Conservation (phyloP, 2,797 vertebrate genomes). For the Phrynocephalus vlangalii region DNA sequence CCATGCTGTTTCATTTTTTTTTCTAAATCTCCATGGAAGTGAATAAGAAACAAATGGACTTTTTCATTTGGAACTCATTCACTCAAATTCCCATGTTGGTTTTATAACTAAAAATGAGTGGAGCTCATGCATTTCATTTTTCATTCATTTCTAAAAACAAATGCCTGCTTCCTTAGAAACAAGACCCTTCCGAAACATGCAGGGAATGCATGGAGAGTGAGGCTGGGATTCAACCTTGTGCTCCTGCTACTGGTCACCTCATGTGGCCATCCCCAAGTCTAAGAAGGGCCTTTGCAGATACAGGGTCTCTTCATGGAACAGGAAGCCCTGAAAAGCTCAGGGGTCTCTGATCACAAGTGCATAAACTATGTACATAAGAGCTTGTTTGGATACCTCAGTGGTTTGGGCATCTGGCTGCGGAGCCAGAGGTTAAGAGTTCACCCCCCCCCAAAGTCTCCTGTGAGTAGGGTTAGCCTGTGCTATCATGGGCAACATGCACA, state of each 20-base stretch:
- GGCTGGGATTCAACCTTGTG: not conserved
- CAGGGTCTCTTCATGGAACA: not conserved
- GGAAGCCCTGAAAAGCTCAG: not conserved
- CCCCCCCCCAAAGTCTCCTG: too few species aligned
- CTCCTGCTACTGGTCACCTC: not conserved
- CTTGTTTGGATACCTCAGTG: too few species aligned
- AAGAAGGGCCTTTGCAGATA: not conserved
- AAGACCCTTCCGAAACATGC: not conserved
- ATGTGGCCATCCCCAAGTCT: not conserved
- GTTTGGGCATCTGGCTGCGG: too few species aligned
- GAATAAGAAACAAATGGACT: not conserved
- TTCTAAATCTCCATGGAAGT: not conserved
- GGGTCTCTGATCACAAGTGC: not conserved
- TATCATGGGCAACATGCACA: too few species aligned
- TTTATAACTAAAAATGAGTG: constrained; percentile 12
- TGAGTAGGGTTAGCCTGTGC: too few species aligned
- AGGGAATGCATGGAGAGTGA: not conserved
- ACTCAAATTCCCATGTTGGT: not conserved
- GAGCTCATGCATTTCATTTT: not conserved
- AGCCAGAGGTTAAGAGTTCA: too few species aligned
- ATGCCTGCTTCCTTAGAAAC: not conserved
- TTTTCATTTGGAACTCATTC: constrained; percentile 17
- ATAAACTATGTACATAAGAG: not conserved
- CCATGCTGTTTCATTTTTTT: constrained; percentile 10
- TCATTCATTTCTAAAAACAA: constrained; percentile 14